Evolutionary conservation across 2,797 vertebrate genomes (phyloP), one percentile per base, ranked within the genome.

Genomic region (Schizothorax lantsangensis): DNA sequence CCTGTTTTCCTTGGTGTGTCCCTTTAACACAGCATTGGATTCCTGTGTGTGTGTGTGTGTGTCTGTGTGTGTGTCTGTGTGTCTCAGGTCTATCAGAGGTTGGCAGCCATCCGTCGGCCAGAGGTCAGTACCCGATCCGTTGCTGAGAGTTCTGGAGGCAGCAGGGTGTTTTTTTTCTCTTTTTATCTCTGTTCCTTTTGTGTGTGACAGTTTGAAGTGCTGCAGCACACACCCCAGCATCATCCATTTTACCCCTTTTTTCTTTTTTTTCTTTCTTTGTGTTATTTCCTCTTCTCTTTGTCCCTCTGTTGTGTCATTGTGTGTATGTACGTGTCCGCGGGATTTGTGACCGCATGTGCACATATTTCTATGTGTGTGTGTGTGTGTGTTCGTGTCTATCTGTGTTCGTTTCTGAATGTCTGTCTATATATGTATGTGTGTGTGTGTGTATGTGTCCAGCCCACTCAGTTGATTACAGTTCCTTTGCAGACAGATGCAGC

Each of bases 401-500:
- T 66, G 52, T 78, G 21, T 38, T 21, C 17, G 1, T 88, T 21
- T 75, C 5, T 64, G n/a, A 83, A 30, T 75, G 68, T 83, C 54
- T 88, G 15, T 54, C 17, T 88, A 7, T 59, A 62, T 79, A 69
- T 74, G 72, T 71, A 73, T 33, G 80, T 79, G 83, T 89, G 78
- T 89, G 89, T 89, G 74, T 71, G 75, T 33, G 89, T 89, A 84
- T 84, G 38, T 77, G 86, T 97, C 95, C 97, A 99, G 98, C 97
- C 96, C 95, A 97, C 96, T 97, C 97, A 96, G 93, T 98, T 99
- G 98, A 99, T 98, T 98, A 98, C 98, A 97, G 98, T 99, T 99
- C 98, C 98, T 99, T 99, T 99, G 98, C 98, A 99, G 98, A 99
- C 97, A 99, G 98, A 99, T 99, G 98, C 98, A 99, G 97, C 97